Base-by-base conservation (phyloP, 2,888 invertebrate species). In the Pheosia gnoma region DNA sequence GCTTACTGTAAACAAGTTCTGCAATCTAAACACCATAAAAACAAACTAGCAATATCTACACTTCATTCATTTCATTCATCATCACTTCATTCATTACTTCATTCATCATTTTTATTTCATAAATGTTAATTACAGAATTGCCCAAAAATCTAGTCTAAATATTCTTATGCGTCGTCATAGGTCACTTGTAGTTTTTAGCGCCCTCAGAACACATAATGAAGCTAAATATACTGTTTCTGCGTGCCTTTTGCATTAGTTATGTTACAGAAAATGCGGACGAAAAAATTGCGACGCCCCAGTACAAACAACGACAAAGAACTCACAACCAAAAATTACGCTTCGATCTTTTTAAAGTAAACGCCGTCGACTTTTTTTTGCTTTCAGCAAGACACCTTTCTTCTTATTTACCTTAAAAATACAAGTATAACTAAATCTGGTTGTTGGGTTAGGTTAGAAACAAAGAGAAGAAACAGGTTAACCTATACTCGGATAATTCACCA, bases 201-300 rank as follows among this genome's bases (percentile, higher is more conserved):
- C 4, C 47, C 11, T n/a, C 47, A 47, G 47, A n/a, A n/a, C 47
- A n/a, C 11, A n/a, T 43, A 43, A 47, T 47, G n/a, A 47, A 47
- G 9, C 65, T 77, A 74, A 75, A 79, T 76, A 80, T 81, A 81
- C 68, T 43, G 8, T 65, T 61, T 64, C 65, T 72, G 70, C 78
- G 75, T 81, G 71, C 77, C 76, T 71, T 70, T 62, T 59, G 63
- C 63, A 65, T 74, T 73, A 77, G 64, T 71, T 62, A 72, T 70
- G 63, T 63, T 63, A 63, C 39, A 55, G 55, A 55, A 38, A 55
- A 55, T 55, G 55, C 39, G 39, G 39, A 55, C 6, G 39, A 1
- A 51, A 25, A 51, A 25, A n/a, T n/a, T 47, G 4, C 4, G 25
- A 47, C n/a, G 43, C 9, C 3, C 43, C 43, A 43, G n/a, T 47